These are phyloP conservation scores for Tricholauxania praeusta DNA, from an alignment of 2,888 invertebrate genomes.

Conservation along the genomic window DNA sequence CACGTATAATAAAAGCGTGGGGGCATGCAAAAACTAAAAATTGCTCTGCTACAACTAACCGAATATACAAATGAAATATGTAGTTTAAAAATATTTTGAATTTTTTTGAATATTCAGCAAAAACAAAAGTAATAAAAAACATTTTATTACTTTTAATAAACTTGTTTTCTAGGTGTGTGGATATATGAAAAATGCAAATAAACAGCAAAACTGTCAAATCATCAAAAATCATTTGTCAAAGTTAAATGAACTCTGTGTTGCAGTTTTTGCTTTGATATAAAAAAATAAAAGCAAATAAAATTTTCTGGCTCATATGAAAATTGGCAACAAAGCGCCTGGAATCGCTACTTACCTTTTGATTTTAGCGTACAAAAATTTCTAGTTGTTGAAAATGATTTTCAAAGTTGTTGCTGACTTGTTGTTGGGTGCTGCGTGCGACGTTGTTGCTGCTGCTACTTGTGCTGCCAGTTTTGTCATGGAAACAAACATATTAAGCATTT, in stretches of 20 bases:
- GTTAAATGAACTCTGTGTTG: conserved; percentile 40
- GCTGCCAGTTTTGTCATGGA: background rate
- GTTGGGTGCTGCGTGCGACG: background rate
- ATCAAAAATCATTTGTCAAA: conserved; percentile 32
- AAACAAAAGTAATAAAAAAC: no score
- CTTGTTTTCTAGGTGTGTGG: no score
- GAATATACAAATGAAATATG: no score
- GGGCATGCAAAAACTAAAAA: no score
- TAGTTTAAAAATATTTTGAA: no score
- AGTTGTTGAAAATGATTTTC: background rate
- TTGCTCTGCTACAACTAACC: no score
- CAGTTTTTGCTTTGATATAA: background rate
- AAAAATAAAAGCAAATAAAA: no score
- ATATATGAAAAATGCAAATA: background rate
- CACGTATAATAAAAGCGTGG: no score
- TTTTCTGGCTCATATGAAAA: no score
- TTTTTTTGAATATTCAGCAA: no score
- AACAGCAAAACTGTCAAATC: background rate
- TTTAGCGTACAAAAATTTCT: conserved; percentile 3
- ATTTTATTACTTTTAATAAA: no score
- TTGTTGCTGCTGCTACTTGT: background rate
- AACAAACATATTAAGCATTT: background rate
- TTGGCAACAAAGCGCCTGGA: background rate
- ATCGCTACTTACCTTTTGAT: conserved; percentile 2
- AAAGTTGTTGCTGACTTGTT: background rate